Conservation (phyloP, 2,888 invertebrate genomes). For the Siphlonurus alternatus region DNA sequence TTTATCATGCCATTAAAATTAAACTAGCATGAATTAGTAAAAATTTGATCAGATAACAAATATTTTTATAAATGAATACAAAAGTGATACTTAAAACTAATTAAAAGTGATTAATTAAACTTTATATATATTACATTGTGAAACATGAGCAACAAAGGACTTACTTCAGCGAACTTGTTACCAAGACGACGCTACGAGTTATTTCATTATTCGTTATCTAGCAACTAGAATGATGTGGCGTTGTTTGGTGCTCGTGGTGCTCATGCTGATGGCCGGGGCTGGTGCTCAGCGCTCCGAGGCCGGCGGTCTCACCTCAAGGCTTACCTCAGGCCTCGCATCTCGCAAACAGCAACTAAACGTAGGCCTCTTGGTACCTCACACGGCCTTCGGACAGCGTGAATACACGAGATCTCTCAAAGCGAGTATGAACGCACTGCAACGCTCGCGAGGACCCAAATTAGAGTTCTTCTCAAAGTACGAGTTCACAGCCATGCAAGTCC, state of each 20-base stretch:
- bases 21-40: too few species aligned
- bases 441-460: constrained; percentile 38
- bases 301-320: background rate
- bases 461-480: constrained; percentile 44
- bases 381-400: constrained; percentile 53
- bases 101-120: too few species aligned
- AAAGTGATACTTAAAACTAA: too few species aligned
- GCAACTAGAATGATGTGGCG: background rate
- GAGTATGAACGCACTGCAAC: constrained; percentile 40
- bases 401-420: constrained; percentile 47
- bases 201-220: too few species aligned
- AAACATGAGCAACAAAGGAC: too few species aligned
- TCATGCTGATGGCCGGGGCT: background rate
- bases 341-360: constrained; percentile 28
- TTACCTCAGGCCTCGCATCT: constrained; percentile 7
- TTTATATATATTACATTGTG: too few species aligned
- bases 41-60: too few species aligned
- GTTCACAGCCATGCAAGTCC: constrained; percentile 43
- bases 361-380: constrained; percentile 60
- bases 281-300: background rate
- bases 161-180: too few species aligned
- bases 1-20: too few species aligned
- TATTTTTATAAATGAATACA: too few species aligned
- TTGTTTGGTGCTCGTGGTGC: background rate
- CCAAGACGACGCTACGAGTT: too few species aligned